Percentiles rank a stretch among this genome's conserved stretches.
Conservation (phyloP, 2,113 vertebrate genomes). For the Syrrhaptes paradoxus region DNA sequence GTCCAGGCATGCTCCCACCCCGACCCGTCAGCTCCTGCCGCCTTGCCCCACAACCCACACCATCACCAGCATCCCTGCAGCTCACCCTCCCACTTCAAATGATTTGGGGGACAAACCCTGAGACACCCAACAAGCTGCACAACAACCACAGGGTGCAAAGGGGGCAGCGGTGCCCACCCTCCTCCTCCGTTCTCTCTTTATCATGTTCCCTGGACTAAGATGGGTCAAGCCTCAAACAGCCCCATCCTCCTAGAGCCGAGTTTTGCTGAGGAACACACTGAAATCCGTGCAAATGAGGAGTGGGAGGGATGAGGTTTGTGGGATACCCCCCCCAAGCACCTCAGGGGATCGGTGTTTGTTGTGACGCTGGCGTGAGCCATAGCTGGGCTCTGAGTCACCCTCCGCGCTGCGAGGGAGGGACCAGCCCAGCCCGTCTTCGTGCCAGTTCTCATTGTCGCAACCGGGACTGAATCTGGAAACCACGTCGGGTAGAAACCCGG, state of each 20-base stretch:
- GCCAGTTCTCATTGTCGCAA: background rate
- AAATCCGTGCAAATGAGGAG: background rate
- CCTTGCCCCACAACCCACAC: background rate
- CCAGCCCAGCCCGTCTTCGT: background rate
- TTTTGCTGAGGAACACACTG: background rate
- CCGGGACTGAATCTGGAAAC: background rate
- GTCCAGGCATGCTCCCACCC: background rate
- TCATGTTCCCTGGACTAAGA: background rate
- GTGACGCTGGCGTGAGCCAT: background rate
- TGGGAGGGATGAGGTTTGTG: background rate
- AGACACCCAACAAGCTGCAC: background rate
- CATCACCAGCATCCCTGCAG: background rate
- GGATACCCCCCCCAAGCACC: background rate
- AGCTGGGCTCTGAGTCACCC: constrained; percentile 30
- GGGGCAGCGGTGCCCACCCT: background rate
- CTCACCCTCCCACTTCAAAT: background rate
- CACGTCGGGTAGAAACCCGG: background rate
- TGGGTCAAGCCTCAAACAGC: background rate
- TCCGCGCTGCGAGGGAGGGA: background rate
- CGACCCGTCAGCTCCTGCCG: background rate
- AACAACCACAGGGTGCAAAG: rapidly evolving
- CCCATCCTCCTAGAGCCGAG: background rate
- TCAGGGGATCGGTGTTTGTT: background rate
- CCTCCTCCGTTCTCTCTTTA: background rate
- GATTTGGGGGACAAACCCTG: background rate